Evolutionary conservation across 2,888 invertebrate species (phyloP).

Genomic region (Eilema sororculum): DNA sequence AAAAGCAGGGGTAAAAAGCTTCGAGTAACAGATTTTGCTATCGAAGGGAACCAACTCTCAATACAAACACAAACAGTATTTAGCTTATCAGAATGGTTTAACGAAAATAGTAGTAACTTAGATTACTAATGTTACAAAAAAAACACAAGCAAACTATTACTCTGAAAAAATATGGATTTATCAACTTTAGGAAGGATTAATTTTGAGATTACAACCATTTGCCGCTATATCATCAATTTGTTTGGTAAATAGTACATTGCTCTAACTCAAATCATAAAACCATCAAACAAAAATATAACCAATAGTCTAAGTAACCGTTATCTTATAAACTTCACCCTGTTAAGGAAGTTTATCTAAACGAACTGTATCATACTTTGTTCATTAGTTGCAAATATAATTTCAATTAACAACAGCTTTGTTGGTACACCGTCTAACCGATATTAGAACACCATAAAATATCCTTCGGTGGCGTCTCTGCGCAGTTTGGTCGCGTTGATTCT

Average conservation of each 20-base stretch:
- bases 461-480: slow-evolving; percentile 59
- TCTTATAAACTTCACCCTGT: background rate
- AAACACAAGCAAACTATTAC: too few relatives aligned
- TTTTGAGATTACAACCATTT: too few relatives aligned
- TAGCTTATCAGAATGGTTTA: too few relatives aligned
- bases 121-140: too few relatives aligned
- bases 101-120: too few relatives aligned
- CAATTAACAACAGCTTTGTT: slow-evolving; percentile 30
- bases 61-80: too few relatives aligned
- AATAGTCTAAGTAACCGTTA: background rate
- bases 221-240: too few relatives aligned
- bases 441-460: slow-evolving; percentile 55
- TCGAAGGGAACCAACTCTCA: background rate
- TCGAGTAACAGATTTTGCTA: background rate
- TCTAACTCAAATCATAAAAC: background rate
- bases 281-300: background rate
- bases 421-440: slow-evolving; percentile 39
- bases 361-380: background rate
- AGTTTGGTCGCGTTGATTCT: slow-evolving; percentile 62
- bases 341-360: background rate
- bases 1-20: too few relatives aligned
- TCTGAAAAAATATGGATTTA: too few relatives aligned
- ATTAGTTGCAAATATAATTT: slow-evolving; percentile 24
- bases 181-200: too few relatives aligned
- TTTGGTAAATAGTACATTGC: too few relatives aligned